These are phyloP conservation scores for Poecilia wingei DNA, from an alignment of 2,797 vertebrate species.

Conservation along the genomic window DNA sequence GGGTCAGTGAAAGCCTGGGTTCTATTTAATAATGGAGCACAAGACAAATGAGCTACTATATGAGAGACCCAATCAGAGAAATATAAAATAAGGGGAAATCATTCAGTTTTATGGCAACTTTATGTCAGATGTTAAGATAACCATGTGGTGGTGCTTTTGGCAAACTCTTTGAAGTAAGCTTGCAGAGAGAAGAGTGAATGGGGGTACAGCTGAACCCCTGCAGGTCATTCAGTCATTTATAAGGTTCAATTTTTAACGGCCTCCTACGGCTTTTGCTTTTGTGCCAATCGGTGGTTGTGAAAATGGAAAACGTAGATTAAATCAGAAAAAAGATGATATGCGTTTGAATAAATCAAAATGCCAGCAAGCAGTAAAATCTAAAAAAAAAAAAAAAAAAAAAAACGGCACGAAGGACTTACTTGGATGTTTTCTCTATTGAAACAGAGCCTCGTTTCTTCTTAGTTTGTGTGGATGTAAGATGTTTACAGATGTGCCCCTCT, in stretches of 20 bases:
- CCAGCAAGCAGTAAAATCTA: slow-evolving; percentile 6
- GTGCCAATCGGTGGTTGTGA: slow-evolving; percentile 50
- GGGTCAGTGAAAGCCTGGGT: slow-evolving; percentile 1
- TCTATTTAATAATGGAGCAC: slow-evolving; percentile 19
- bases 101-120: background rate
- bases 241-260: slow-evolving; percentile 71
- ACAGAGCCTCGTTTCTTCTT: slow-evolving; percentile 37
- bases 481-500: slow-evolving; percentile 75
- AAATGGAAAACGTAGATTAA: slow-evolving; percentile 56
- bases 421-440: slow-evolving; percentile 27
- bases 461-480: slow-evolving; percentile 54
- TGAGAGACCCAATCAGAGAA: background rate
- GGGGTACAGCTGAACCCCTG: slow-evolving; percentile 61
- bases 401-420: slow-evolving; percentile 1
- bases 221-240: slow-evolving; percentile 75
- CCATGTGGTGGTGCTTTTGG: slow-evolving; percentile 11
- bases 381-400: background rate
- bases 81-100: background rate
- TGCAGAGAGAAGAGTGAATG: slow-evolving; percentile 35
- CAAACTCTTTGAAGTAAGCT: slow-evolving; percentile 36
- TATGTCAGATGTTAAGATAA: slow-evolving; percentile 16
- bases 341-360: slow-evolving; percentile 8
- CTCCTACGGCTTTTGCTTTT: slow-evolving; percentile 57
- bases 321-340: slow-evolving; percentile 21
- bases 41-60: background rate